These are phyloP conservation scores for Bedellia somnulentella DNA, from an alignment of 2,888 invertebrate species.

Conservation along the genomic window DNA sequence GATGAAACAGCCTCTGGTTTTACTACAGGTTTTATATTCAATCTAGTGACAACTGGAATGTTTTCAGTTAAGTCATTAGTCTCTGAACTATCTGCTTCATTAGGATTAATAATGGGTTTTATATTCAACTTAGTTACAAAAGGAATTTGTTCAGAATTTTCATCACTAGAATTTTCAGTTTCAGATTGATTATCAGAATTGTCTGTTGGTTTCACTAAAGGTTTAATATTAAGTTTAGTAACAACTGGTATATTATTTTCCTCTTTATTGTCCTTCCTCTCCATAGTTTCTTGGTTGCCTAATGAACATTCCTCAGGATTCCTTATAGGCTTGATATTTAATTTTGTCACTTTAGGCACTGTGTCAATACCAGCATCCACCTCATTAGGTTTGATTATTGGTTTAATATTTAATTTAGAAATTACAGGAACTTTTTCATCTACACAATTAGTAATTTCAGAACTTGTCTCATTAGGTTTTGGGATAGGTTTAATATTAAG, in stretches of 20 bases:
- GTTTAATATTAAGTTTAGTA: slow-evolving; percentile 58
- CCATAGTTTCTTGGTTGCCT: slow-evolving; percentile 49
- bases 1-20: slow-evolving; percentile 33
- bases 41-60: slow-evolving; percentile 41
- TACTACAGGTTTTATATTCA: slow-evolving; percentile 42
- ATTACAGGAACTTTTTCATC: slow-evolving; percentile 49
- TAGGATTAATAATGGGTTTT: slow-evolving; percentile 54
- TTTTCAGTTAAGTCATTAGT: slow-evolving; percentile 19
- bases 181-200: slow-evolving; percentile 48
- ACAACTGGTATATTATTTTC: slow-evolving; percentile 48
- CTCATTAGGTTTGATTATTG: slow-evolving; percentile 47
- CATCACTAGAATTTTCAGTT: slow-evolving; percentile 50
- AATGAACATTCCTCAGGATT: slow-evolving; percentile 41
- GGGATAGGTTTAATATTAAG: slow-evolving; percentile 49
- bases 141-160: slow-evolving; percentile 45
- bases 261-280: slow-evolving; percentile 33
- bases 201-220: slow-evolving; percentile 44
- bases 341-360: slow-evolving; percentile 54
- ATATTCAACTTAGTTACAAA: slow-evolving; percentile 59
- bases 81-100: slow-evolving; percentile 23
- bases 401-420: slow-evolving; percentile 60
- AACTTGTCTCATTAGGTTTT: slow-evolving; percentile 31
- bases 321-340: slow-evolving; percentile 58
- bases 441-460: slow-evolving; percentile 24
- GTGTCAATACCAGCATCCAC: slow-evolving; percentile 43